Percentiles rank a stretch among this genome's conserved stretches.
These are phyloP conservation scores for Dinomys branickii DNA, from an alignment of 2,113 vertebrate species.

Conservation along the genomic window DNA sequence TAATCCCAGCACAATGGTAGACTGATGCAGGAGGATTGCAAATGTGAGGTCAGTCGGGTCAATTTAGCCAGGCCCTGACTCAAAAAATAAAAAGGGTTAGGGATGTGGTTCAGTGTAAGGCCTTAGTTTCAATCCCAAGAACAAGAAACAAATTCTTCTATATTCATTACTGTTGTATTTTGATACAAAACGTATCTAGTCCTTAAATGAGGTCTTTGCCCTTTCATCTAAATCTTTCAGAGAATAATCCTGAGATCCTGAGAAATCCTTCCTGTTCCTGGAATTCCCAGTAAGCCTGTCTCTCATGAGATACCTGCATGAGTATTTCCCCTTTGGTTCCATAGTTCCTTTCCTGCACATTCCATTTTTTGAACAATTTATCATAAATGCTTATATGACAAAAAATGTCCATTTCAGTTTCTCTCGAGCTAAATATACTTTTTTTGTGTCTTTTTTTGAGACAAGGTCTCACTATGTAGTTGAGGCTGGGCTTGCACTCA, in stretches of 20 bases:
- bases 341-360: constrained; percentile 11
- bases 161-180: constrained; percentile 41
- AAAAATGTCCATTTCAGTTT: constrained; percentile 11
- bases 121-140: background rate
- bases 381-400: constrained; percentile 17
- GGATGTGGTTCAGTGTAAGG: background rate
- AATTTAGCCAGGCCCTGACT: background rate
- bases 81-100: background rate
- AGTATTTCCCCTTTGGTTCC: constrained; percentile 49
- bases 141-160: constrained; percentile 1
- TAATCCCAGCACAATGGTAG: background rate
- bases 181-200: constrained; percentile 38
- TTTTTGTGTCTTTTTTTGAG: too few species aligned
- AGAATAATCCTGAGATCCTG: constrained; percentile 37
- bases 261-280: constrained; percentile 32
- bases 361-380: constrained; percentile 49
- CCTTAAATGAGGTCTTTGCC: constrained; percentile 39
- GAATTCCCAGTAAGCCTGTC: constrained; percentile 51
- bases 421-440: background rate
- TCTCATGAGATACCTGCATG: constrained; percentile 40
- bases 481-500: too few species aligned
- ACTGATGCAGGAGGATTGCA: background rate
- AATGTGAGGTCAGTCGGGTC: background rate
- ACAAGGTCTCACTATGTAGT: too few species aligned
- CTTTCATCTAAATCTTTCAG: constrained; percentile 59